Percentiles rank a stretch among this genome's conserved stretches.
These are phyloP conservation scores for Boulengeromyrus knoepffleri DNA, from an alignment of 2,113 vertebrate genomes.

Conservation along the genomic window DNA sequence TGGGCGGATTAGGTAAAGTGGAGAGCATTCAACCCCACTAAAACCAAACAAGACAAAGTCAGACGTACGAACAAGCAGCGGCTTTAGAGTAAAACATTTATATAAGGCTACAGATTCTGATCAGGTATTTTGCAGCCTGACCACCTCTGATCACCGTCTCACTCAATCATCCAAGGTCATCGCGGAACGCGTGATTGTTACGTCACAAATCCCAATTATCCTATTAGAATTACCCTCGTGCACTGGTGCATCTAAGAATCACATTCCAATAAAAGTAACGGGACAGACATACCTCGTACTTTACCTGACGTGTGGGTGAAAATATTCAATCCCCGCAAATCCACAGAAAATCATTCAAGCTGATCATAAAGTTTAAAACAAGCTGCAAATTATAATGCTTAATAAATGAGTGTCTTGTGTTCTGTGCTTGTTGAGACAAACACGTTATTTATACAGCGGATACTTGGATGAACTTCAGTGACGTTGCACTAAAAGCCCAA, in stretches of 20 bases:
- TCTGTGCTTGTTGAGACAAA: not conserved
- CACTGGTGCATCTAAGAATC: not conserved
- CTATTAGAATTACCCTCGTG: not conserved
- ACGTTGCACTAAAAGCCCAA: not conserved
- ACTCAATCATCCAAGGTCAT: not conserved
- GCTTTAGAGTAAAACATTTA: not conserved
- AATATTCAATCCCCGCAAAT: not conserved
- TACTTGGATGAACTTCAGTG: not conserved
- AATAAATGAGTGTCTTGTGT: not conserved
- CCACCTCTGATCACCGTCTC: not conserved
- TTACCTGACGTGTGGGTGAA: not conserved
- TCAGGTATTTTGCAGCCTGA: not conserved
- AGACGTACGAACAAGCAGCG: not conserved
- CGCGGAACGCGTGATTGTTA: not conserved
- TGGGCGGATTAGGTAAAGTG: not conserved
- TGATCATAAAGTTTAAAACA: not conserved
- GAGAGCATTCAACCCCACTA: not conserved
- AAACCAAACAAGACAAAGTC: not conserved
- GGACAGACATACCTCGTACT: not conserved
- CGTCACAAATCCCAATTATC: not conserved
- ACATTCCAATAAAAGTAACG: not conserved
- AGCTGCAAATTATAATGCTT: not conserved
- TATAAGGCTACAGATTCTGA: not conserved
- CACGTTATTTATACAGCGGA: not conserved
- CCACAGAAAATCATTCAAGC: not conserved